Base-by-base conservation (phyloP, 2,888 invertebrate species). In the Drosophila ustulata region DNA sequence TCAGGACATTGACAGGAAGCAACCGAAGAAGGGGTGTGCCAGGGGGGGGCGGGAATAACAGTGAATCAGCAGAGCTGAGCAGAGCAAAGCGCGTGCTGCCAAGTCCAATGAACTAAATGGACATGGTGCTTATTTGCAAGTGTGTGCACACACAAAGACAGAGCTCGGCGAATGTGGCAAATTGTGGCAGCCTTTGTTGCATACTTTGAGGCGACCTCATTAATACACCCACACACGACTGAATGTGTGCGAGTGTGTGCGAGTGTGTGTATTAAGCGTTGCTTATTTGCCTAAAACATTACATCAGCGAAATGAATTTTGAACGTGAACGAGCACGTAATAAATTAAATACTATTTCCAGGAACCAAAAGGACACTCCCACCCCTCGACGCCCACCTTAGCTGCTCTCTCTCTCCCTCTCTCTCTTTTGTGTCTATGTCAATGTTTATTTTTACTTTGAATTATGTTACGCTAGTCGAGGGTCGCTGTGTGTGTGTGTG, bases 271-370 rank as follows among this genome's bases (percentile, higher is more conserved):
- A 37, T 76, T 76, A 66, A 75, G 52, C 49, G 67, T 71, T 73
- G 78, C 73, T 73, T 87, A 83, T 87, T 83, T 88, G 80, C 74
- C 82, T 50, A 82, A 82, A 88, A 82, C 80, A 86, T 85, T 85
- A 85, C 85, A 88, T 88, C 88, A 85, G 86, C 87, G 47, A 86
- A 86, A 80, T 80, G 81, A 88, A 80, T 78, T 88, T 83, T 76
- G 68, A 81, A 70, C 71, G 69, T 58, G 65, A 63, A 69, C 74
- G 66, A 66, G 65, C 66, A 66, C 64, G 64, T 78, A 86, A 80
- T 83, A 83, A 80, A 86, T 82, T 86, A 83, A 85, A 80, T 86
- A 81, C 74, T 66, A 77, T 77, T 74, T 78, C 78, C 78, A 61
- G 71, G 78, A 74, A 87, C 68, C 55, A 43, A 66, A 45, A 57